A percentile compares a stretch with the other conserved stretches of the same genome.
Evolutionary conservation across 2,797 vertebrate species (phyloP).

Genomic region (Fundulus diaphanus): DNA sequence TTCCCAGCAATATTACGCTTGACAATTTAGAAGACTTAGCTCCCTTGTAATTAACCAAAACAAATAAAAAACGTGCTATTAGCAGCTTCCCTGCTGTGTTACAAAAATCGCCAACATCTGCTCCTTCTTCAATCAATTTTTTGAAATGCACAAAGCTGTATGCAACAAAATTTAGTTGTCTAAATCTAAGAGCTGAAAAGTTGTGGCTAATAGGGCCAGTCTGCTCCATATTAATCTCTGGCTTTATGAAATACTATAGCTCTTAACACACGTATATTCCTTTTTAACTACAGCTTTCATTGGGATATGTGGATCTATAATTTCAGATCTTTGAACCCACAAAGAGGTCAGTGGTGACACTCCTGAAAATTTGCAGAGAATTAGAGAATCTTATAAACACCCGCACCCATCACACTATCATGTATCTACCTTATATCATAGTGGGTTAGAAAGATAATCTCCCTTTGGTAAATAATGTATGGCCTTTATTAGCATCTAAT

Average conservation of each 20-base stretch:
- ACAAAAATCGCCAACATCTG: slow-evolving; percentile 69
- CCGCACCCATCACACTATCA: neutral
- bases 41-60: slow-evolving; percentile 66
- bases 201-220: slow-evolving; percentile 51
- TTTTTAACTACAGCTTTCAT: slow-evolving; percentile 45
- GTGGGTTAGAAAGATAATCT: neutral
- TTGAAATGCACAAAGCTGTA: slow-evolving; percentile 56
- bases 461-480: neutral
- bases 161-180: too few relatives aligned
- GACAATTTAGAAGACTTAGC: slow-evolving; percentile 48
- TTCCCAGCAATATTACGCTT: slow-evolving; percentile 40
- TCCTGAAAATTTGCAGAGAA: neutral
- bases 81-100: slow-evolving; percentile 68
- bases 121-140: slow-evolving; percentile 32
- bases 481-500: neutral
- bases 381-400: neutral
- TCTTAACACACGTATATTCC: slow-evolving; percentile 33
- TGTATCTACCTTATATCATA: neutral
- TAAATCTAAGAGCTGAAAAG: slow-evolving; percentile 53
- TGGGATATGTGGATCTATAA: neutral
- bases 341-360: neutral
- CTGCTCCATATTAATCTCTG: slow-evolving; percentile 53
- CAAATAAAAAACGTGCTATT: slow-evolving; percentile 66
- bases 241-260: slow-evolving; percentile 34
- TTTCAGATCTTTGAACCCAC: neutral